These are phyloP conservation scores for Dicaeum eximium DNA, from an alignment of 2,113 vertebrate genomes.

Conservation along the genomic window DNA sequence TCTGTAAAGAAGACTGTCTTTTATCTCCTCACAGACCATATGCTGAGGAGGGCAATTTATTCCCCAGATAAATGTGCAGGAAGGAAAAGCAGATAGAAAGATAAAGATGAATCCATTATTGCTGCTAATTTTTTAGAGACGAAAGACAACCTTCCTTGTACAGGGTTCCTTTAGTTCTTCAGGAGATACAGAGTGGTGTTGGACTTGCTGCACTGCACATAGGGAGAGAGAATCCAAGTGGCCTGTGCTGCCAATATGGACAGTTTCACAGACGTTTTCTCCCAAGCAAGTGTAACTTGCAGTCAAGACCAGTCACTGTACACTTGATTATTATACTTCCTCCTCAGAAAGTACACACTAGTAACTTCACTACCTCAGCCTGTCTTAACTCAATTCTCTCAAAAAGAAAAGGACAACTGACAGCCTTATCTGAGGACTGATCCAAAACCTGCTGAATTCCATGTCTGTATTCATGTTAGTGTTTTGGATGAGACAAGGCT, in stretches of 20 bases:
- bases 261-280: background rate
- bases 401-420: background rate
- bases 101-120: background rate
- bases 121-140: background rate
- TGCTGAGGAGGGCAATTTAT: background rate
- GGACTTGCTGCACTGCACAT: background rate
- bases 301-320: background rate
- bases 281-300: background rate
- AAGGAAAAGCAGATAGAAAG: background rate
- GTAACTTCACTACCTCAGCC: background rate
- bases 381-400: background rate
- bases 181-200: background rate
- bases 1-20: background rate
- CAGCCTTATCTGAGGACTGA: background rate
- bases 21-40: background rate
- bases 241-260: background rate
- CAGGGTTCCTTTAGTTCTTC: background rate
- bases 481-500: background rate
- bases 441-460: background rate
- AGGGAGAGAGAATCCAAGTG: background rate
- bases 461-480: background rate
- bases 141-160: background rate
- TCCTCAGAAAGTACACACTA: background rate
- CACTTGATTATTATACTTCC: background rate
- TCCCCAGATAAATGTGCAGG: background rate